Percentiles rank a stretch among this genome's conserved stretches.
Conservation (phyloP, 2,797 vertebrate genomes). For the Poecile montanus region DNA sequence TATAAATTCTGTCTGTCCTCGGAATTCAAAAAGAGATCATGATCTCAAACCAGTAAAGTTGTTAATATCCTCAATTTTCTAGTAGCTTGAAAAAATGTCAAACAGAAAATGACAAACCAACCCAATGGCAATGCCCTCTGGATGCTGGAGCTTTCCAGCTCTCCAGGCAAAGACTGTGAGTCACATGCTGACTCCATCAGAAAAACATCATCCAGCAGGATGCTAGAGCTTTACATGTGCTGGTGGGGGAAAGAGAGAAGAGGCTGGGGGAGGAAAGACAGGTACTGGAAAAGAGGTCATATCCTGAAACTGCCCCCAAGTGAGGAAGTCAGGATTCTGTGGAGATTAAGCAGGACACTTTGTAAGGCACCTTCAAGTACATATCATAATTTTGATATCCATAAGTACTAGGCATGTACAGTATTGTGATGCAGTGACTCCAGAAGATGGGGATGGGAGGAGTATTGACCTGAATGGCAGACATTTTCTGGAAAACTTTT, state of each 20-base stretch:
- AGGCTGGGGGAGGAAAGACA: not conserved
- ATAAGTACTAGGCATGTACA: not conserved
- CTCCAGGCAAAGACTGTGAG: not conserved
- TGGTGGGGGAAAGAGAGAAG: not conserved
- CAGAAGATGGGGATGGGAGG: not conserved
- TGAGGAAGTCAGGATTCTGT: not conserved
- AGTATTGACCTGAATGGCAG: not conserved
- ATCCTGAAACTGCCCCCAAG: not conserved
- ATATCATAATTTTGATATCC: not conserved
- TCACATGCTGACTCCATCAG: not conserved
- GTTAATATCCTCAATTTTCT: not conserved
- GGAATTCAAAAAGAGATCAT: not conserved
- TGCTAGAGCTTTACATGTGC: not conserved
- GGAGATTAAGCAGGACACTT: not conserved
- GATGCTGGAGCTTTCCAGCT: not conserved
- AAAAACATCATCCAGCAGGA: not conserved
- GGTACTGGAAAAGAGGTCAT: not conserved
- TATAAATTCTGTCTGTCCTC: not conserved
- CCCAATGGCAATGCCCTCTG: not conserved
- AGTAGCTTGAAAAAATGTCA: conserved; percentile 7
- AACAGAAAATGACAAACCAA: not conserved
- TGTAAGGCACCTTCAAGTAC: not conserved
- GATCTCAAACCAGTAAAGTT: not conserved
- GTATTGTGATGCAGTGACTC: not conserved
- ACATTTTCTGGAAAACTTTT: too few species aligned